Base-by-base conservation (phyloP, 2,113 vertebrate species). In the Psettodes erumei region DNA sequence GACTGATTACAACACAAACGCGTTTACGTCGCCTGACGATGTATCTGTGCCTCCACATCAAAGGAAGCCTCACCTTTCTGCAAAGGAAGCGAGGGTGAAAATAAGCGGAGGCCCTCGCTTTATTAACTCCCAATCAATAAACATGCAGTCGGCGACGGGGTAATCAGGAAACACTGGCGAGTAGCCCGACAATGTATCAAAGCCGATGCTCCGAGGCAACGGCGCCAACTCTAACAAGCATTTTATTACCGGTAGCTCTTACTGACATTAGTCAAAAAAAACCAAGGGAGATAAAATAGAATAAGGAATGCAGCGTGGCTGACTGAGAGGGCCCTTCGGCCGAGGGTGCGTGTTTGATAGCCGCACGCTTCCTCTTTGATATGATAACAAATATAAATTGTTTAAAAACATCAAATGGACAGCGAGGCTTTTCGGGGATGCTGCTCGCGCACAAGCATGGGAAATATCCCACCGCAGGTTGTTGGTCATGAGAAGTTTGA, bases 81-180 rank as follows among this genome's bases (percentile, higher is more conserved):
- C 69, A 94, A 94, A 95, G 93, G 93, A 94, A 95, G 93, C 89
- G 30, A 77, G 94, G 80, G 93, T 93, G 71, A 94, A 23, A 94
- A 95, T 83, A 81, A 89, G 85, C 35, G 51, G 60, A 60, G 94
- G 95, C 69, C 64, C 75, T 64, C 92, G 93, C 95, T 96, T 97
- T 97, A 98, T 97, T 98, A 97, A 96, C 96, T 95, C 95, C 94
- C 89, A 93, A 98, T 99, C 98, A 97, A 99, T 99, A 99, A 99
- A 98, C 96, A 98, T 94, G 96, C 95, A 96, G 96, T 95, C 93
- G 93, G 92, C 28, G 71, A 94, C 95, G 94, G 95, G 95, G 96
- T 98, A 97, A 98, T 99, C 97, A 97, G 96, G 96, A 97, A 97
- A 96, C 96, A 95, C 94, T 92, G 95, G 95, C 93, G 95, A 98